A percentile compares a stretch with the other conserved stretches of the same genome.
Evolutionary conservation across 1,140 invertebrate species (phyloP).

Genomic region (Mamestra configurata): DNA sequence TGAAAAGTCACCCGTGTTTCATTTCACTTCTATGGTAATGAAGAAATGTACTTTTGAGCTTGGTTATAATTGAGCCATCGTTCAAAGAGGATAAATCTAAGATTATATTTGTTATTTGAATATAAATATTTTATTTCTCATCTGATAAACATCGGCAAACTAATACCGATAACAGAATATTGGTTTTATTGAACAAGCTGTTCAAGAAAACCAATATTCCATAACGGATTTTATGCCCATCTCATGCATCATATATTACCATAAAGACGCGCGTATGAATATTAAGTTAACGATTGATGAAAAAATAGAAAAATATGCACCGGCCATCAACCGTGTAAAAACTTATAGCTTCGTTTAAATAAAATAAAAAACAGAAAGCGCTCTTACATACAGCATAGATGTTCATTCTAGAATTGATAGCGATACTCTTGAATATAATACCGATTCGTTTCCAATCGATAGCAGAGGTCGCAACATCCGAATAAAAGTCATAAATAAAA

Average conservation of each 20-base stretch:
- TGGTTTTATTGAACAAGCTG: no score
- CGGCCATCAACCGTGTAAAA: not conserved
- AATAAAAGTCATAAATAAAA: not conserved
- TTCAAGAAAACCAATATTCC: not conserved
- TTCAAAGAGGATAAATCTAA: no score
- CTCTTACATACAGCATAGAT: not conserved
- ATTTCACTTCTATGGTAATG: no score
- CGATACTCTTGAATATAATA: not conserved
- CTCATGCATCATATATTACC: slow-evolving; percentile 28
- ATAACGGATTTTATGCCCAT: slow-evolving; percentile 7
- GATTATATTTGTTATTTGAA: no score
- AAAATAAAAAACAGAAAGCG: slow-evolving; percentile 19
- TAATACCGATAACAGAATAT: no score
- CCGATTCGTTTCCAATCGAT: not conserved
- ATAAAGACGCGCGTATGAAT: slow-evolving; percentile 14
- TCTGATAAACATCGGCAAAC: not conserved
- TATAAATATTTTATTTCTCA: no score
- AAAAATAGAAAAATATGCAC: not conserved
- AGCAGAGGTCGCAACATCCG: not conserved
- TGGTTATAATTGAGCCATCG: no score
- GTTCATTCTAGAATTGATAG: not conserved
- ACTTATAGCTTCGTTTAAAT: slow-evolving; percentile 3
- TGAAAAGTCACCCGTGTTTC: no score
- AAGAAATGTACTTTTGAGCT: no score
- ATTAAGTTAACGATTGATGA: not conserved